A percentile compares a stretch with the other conserved stretches of the same genome.
Conservation (phyloP, 2,113 vertebrate species). For the Picathartes gymnocephalus region DNA sequence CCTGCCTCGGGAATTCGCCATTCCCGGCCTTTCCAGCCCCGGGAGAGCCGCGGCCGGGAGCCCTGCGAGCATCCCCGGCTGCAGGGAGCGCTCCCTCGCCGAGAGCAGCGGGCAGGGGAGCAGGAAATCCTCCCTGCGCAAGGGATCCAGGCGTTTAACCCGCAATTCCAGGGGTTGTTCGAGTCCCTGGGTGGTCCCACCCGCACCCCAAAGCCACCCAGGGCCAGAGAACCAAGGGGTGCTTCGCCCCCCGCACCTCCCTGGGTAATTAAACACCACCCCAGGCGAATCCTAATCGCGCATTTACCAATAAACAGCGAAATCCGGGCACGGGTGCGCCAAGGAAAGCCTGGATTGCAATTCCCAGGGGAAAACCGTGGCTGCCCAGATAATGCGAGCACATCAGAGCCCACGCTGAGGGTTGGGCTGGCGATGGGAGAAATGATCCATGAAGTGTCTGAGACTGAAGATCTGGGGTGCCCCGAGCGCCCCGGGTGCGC, state of each 20-base stretch:
- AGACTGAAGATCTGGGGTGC: neutral
- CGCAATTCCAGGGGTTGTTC: neutral
- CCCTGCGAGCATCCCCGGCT: neutral
- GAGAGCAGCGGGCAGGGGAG: neutral
- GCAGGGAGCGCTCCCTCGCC: neutral
- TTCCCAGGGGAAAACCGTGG: neutral
- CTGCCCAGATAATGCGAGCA: neutral
- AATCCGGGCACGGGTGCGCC: accelerated
- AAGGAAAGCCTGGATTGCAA: neutral
- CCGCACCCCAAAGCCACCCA: accelerated
- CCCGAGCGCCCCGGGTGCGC: neutral
- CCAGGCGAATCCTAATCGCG: neutral
- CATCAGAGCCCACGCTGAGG: accelerated
- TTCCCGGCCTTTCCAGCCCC: neutral
- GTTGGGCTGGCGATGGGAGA: neutral
- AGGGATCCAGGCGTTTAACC: neutral
- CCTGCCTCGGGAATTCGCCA: conserved; percentile 37
- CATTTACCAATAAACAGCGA: neutral
- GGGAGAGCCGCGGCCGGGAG: neutral
- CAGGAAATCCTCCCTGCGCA: neutral
- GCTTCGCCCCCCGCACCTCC: neutral
- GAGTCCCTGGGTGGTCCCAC: accelerated
- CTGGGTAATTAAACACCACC: neutral
- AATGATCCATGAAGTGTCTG: accelerated
- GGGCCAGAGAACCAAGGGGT: accelerated